A percentile compares a stretch with the other conserved stretches of the same genome.
These are phyloP conservation scores for Zoanthus sansibaricus DNA, from an alignment of 92 coral and sea anemone species.

Conservation along the genomic window DNA sequence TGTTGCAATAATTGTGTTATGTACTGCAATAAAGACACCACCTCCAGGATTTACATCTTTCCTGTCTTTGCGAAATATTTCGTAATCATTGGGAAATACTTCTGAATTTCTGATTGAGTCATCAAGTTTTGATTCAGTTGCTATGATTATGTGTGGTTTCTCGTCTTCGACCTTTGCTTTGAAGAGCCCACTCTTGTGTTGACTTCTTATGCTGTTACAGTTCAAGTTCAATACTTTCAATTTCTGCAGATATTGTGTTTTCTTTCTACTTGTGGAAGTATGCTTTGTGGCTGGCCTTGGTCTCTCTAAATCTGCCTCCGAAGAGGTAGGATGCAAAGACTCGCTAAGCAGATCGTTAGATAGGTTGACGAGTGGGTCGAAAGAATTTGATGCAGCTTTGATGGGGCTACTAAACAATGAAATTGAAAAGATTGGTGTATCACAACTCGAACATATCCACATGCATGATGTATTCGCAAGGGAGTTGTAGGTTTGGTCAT, in stretches of 20 bases:
- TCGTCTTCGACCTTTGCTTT: slow-evolving; percentile 42
- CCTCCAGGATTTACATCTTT: slow-evolving; percentile 62
- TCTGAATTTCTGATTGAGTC: slow-evolving; percentile 43
- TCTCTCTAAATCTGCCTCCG: slow-evolving; percentile 5
- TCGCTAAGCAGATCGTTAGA: slow-evolving; percentile 12
- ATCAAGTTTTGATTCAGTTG: slow-evolving; percentile 48
- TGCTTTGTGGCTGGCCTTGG: slow-evolving; percentile 12
- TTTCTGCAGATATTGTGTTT: slow-evolving; percentile 41
- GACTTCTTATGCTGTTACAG: slow-evolving; percentile 48
- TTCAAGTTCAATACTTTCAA: slow-evolving; percentile 46
- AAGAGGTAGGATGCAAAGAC: slow-evolving; percentile 25
- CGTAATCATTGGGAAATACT: slow-evolving; percentile 43
- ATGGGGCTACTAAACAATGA: slow-evolving; percentile 22
- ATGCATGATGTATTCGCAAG: slow-evolving; percentile 37
- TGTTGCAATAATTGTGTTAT: slow-evolving; percentile 67
- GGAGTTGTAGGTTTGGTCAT: slow-evolving; percentile 31
- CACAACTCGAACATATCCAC: slow-evolving; percentile 40
- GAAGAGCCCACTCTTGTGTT: slow-evolving; percentile 46
- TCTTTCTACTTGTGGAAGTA: slow-evolving; percentile 32
- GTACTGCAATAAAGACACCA: slow-evolving; percentile 64
- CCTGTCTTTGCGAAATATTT: slow-evolving; percentile 52
- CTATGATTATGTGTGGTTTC: slow-evolving; percentile 50
- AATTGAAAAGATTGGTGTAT: slow-evolving; percentile 34
- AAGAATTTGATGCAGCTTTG: slow-evolving; percentile 20
- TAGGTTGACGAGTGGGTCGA: slow-evolving; percentile 20